These are phyloP conservation scores for Morone saxatilis DNA, from an alignment of 2,113 vertebrate genomes.

Conservation along the genomic window DNA sequence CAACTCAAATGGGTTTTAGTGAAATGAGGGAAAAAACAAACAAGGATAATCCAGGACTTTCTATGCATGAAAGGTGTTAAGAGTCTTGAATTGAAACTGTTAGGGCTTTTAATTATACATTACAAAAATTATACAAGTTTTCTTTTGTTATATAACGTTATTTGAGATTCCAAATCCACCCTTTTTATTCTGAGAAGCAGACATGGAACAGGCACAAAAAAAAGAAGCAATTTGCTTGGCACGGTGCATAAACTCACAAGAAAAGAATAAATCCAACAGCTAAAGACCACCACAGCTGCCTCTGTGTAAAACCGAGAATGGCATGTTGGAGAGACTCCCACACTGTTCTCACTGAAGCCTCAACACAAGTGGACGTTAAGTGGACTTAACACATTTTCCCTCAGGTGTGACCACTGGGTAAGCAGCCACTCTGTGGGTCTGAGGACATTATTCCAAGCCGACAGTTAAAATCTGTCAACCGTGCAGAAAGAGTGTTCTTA, in stretches of 20 bases:
- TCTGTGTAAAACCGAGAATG: constrained; percentile 26
- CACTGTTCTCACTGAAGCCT: constrained; percentile 31
- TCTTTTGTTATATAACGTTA: constrained; percentile 20
- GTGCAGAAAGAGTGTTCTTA: constrained; percentile 1
- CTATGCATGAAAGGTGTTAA: not conserved
- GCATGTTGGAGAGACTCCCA: constrained; percentile 33
- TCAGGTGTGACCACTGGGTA: constrained; percentile 51
- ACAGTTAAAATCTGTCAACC: constrained; percentile 22
- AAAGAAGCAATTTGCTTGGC: not conserved
- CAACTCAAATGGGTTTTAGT: constrained; percentile 11
- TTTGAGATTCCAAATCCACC: constrained; percentile 15
- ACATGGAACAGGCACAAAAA: not conserved
- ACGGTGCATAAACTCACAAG: not conserved
- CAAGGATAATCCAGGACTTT: constrained; percentile 19
- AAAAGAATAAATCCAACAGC: not conserved
- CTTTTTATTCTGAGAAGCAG: constrained; percentile 21
- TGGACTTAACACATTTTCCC: constrained; percentile 47
- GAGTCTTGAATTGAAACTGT: constrained; percentile 5
- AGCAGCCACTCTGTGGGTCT: constrained; percentile 40
- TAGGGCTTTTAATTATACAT: constrained; percentile 35
- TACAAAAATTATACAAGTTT: constrained; percentile 6
- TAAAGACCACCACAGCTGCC: constrained; percentile 10
- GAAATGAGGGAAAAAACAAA: constrained; percentile 28
- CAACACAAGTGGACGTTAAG: constrained; percentile 46
- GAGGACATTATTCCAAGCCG: constrained; percentile 54